phyloP scores from a whole-genome alignment of 2,797 vertebrate genomes.

The Dicrostonyx torquatus region DNA sequence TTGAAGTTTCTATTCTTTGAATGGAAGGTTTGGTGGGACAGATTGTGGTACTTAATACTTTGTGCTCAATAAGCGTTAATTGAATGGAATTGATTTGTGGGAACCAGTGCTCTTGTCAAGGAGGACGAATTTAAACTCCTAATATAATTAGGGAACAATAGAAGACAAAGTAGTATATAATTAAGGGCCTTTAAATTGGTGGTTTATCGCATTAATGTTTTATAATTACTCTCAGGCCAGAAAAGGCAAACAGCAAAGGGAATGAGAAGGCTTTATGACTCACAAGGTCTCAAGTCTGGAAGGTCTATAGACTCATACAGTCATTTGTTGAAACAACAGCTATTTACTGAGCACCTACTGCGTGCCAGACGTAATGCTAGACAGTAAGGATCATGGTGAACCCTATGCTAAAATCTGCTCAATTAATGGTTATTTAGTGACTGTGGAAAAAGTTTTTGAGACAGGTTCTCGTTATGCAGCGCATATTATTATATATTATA shows the following conservation, averaged over 20 bases:
- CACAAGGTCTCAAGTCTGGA: not conserved
- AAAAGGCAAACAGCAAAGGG: slow-evolving; percentile 48
- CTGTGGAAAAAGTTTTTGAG: not conserved
- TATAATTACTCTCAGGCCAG: slow-evolving; percentile 38
- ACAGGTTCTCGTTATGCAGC: not conserved
- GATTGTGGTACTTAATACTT: not conserved
- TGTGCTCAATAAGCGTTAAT: slow-evolving; percentile 39
- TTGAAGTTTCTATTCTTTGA: slow-evolving; percentile 17
- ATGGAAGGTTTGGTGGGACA: slow-evolving; percentile 9
- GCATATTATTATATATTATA: too few species aligned
- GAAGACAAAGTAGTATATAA: slow-evolving; percentile 51
- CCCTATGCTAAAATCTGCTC: not conserved
- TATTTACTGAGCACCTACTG: slow-evolving; percentile 18
- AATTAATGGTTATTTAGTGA: not conserved
- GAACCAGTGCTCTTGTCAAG: not conserved
- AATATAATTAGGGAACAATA: slow-evolving; percentile 38
- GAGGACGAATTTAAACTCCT: slow-evolving; percentile 40
- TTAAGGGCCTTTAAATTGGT: slow-evolving; percentile 61
- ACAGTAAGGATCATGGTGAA: not conserved
- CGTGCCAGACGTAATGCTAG: not conserved
- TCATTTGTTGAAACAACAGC: not conserved
- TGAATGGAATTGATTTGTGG: slow-evolving; percentile 28
- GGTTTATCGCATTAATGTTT: slow-evolving; percentile 47
- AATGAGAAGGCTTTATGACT: slow-evolving; percentile 24
- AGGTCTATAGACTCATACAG: not conserved